Percentiles rank a stretch among this genome's conserved stretches.
Evolutionary conservation across 1,140 invertebrate genomes (phyloP).

Genomic region (Ooceraea biroi): DNA sequence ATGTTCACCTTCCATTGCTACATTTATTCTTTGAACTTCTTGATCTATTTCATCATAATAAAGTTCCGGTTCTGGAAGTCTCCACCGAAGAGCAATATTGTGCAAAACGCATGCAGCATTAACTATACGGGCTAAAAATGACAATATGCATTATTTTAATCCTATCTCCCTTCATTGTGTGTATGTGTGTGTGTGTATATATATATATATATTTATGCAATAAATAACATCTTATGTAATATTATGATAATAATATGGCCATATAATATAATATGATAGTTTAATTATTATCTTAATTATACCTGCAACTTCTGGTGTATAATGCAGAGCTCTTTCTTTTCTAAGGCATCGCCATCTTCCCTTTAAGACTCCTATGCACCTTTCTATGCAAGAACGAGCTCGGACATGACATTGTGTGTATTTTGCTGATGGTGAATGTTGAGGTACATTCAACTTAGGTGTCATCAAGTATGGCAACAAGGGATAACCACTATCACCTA

Average conservation of each 20-base stretch:
- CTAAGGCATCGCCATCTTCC: slow-evolving; percentile 12
- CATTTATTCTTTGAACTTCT: background rate
- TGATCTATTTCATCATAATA: slow-evolving; percentile 9
- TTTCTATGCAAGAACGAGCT: background rate
- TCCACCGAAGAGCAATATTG: background rate
- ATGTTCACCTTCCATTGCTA: background rate
- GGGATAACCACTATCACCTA: slow-evolving; percentile 1
- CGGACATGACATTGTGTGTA: background rate
- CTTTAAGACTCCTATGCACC: slow-evolving; percentile 1
- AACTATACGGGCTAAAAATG: slow-evolving; percentile 13
- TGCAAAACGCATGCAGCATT: slow-evolving; percentile 11
- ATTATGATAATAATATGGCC: too few relatives aligned
- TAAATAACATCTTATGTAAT: too few relatives aligned
- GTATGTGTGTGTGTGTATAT: too few relatives aligned
- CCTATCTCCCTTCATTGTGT: too few relatives aligned
- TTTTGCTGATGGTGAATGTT: background rate
- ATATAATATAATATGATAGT: too few relatives aligned
- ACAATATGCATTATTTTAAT: too few relatives aligned
- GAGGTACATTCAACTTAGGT: background rate
- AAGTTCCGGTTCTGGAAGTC: background rate
- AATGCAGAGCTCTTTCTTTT: slow-evolving; percentile 15
- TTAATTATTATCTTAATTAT: too few relatives aligned
- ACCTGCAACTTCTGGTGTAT: slow-evolving; percentile 18
- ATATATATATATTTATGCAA: background rate
- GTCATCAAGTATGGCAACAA: slow-evolving; percentile 22